These are phyloP conservation scores for Altica lythri DNA, from an alignment of 2,888 invertebrate genomes.

Conservation along the genomic window DNA sequence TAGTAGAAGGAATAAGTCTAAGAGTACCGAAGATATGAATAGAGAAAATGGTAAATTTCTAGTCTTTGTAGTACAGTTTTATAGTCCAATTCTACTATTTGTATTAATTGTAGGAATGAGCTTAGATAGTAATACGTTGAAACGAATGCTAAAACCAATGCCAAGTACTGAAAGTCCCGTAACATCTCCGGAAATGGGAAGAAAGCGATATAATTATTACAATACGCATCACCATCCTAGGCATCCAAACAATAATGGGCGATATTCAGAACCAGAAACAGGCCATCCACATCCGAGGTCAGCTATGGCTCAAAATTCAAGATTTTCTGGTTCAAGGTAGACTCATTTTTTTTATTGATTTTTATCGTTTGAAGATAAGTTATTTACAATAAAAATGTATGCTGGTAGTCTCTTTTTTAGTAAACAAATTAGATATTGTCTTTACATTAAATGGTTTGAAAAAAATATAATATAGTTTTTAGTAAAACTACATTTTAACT, in stretches of 20 bases:
- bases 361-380: too few species aligned
- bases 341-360: conserved; percentile 6
- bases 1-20: conserved; percentile 73
- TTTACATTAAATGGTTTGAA: too few species aligned
- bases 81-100: background rate
- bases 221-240: conserved; percentile 68
- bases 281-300: conserved; percentile 60
- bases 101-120: conserved; percentile 52
- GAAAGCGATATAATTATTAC: conserved; percentile 75
- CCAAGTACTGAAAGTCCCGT: conserved; percentile 87
- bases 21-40: conserved; percentile 88
- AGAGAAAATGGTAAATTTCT: conserved; percentile 46
- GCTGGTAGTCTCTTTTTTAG: too few species aligned
- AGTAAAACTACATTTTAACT: too few species aligned
- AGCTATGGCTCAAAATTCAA: conserved; percentile 68
- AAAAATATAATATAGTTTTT: too few species aligned
- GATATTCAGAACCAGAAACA: conserved; percentile 59
- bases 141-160: conserved; percentile 93
- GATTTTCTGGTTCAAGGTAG: conserved; percentile 68
- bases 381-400: too few species aligned
- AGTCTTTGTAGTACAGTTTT: background rate
- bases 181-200: conserved; percentile 89
- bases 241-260: conserved; percentile 62
- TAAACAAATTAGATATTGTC: too few species aligned
- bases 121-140: conserved; percentile 83